These are phyloP conservation scores for Hydrozoanthus tunicans DNA, from an alignment of 64 coral and sea anemone genomes.

Conservation along the genomic window DNA sequence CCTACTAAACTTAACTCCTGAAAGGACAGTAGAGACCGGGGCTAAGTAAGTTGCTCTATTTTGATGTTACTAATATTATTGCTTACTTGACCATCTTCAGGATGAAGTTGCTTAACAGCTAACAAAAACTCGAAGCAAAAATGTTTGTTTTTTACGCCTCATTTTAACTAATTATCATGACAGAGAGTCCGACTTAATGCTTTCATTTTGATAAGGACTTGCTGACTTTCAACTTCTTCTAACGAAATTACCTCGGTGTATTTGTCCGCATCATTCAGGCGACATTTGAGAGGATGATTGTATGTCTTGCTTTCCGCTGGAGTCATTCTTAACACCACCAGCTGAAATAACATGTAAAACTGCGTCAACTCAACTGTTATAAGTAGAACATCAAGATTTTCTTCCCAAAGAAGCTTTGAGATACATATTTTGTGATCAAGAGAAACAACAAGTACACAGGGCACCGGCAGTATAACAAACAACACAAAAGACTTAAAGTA, in stretches of 20 bases:
- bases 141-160: too few species aligned
- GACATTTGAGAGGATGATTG: conserved; percentile 28
- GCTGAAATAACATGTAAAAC: conserved; percentile 46
- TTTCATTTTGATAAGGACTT: neutral
- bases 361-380: neutral
- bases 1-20: conserved; percentile 89
- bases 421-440: too few species aligned
- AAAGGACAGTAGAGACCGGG: neutral
- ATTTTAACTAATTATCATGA: too few species aligned
- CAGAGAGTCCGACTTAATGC: neutral
- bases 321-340: conserved; percentile 72
- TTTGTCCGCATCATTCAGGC: conserved; percentile 88
- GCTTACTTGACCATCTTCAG: neutral
- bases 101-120: neutral
- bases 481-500: neutral
- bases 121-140: neutral
- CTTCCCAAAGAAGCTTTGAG: too few species aligned
- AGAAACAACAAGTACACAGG: neutral
- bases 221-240: neutral
- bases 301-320: conserved; percentile 26
- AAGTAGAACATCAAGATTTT: neutral
- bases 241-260: conserved; percentile 73
- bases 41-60: too few species aligned
- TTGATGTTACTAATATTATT: neutral
- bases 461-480: neutral